Base-by-base conservation (phyloP, 2,888 invertebrate genomes). In the Dolichomitus sp. region DNA sequence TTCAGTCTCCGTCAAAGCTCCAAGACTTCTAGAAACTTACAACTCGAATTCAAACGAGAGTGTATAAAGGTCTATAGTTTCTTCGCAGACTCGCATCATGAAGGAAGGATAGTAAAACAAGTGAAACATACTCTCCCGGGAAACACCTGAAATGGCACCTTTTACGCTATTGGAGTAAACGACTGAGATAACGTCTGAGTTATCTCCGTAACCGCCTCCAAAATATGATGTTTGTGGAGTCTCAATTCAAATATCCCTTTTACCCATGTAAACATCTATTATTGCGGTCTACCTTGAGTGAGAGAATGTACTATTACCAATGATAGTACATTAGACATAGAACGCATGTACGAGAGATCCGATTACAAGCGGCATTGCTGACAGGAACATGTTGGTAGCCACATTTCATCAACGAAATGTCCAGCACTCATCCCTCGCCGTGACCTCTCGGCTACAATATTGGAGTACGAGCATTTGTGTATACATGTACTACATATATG, bases 341-440 rank as follows among this genome's bases (percentile, higher is more conserved):
- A 3, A 57, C 9, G 30, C n/a, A 19, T 14, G 45, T 23, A 50
- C 61, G 11, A 57, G 23, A 45, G 68, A 68, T 68, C 37, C 48
- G 68, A 59, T 76, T 76, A 68, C 68, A 59, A 37, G 40, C 7
- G 17, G n/a, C 59, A 23, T 59, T 33, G 48, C 48, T 14, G 12
- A 59, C 19, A 30, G 37, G 19, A 52, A 37, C 37, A 66, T 57
- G 40, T 54, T 23, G 33, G 48, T 59, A 37, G 45, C 37, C 37
- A 68, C 37, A 42, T 76, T 68, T 40, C 68, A 68, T 68, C 76
- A 68, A 76, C 68, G 57, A 76, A 76, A 76, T 50, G 17, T 59
- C 37, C 59, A 33, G 33, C 48, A 6, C 50, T 59, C 37, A 59
- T 68, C 68, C 59, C 76, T 33, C 57, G 17, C 23, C 40, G 12